Evolutionary conservation across 2,888 invertebrate genomes (phyloP).

Genomic region (Siphlonurus alternatus): DNA sequence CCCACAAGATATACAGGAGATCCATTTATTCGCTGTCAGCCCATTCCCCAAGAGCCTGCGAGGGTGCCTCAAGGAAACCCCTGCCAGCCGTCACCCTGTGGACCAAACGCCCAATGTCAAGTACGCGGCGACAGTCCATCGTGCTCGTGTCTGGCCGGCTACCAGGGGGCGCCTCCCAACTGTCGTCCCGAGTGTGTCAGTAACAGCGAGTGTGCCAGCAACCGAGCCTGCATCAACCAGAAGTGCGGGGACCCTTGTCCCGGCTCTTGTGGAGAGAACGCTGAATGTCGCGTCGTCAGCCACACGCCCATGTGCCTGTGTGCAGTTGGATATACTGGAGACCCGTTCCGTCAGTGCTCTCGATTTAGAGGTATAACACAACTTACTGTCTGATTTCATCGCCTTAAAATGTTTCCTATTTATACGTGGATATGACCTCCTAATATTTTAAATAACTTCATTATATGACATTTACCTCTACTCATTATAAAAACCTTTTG

Average conservation of each 20-base stretch:
- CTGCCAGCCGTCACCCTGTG: constrained; percentile 50
- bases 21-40: constrained; percentile 29
- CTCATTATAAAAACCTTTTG: too few species aligned
- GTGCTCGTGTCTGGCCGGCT: constrained; percentile 51
- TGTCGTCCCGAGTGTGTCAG: constrained; percentile 58
- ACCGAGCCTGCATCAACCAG: constrained; percentile 49
- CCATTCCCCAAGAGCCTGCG: too few species aligned
- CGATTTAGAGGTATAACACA: background rate
- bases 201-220: constrained; percentile 49
- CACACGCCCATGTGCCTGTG: constrained; percentile 65
- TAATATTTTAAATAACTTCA: too few species aligned
- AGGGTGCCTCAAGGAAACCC: too few species aligned
- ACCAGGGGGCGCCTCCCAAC: constrained; percentile 47
- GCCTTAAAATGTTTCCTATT: too few species aligned
- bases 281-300: constrained; percentile 55
- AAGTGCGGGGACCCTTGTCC: constrained; percentile 60
- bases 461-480: too few species aligned
- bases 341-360: constrained; percentile 13
- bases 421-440: too few species aligned
- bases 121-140: constrained; percentile 42
- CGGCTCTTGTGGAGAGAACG: constrained; percentile 49
- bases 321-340: constrained; percentile 16
- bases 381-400: too few species aligned
- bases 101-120: constrained; percentile 44
- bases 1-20: constrained; percentile 40